Evolutionary conservation across 2,113 vertebrate species (phyloP).

Genomic region (Rana temporaria): DNA sequence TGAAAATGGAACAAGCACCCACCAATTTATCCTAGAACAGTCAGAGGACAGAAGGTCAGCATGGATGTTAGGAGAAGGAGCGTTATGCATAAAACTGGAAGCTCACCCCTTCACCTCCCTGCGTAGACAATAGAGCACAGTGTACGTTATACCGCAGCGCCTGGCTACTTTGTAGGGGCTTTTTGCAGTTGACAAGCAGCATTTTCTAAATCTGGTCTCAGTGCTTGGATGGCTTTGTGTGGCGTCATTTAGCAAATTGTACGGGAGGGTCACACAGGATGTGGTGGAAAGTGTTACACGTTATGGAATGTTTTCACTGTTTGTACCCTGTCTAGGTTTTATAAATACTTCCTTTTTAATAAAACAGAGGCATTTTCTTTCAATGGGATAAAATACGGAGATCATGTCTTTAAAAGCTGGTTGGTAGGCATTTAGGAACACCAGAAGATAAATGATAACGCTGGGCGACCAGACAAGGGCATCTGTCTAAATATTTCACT

Average conservation of each 20-base stretch:
- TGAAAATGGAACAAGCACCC: conserved; percentile 21
- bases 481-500: conserved; percentile 30
- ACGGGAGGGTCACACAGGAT: conserved; percentile 64
- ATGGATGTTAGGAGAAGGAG: conserved; percentile 65
- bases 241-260: conserved; percentile 67
- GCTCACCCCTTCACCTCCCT: conserved; percentile 70
- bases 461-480: conserved; percentile 8
- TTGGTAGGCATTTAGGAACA: conserved; percentile 5
- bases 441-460: conserved; percentile 41
- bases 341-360: conserved; percentile 61
- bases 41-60: conserved; percentile 67
- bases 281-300: conserved; percentile 60
- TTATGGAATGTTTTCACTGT: conserved; percentile 65
- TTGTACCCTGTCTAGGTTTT: conserved; percentile 62
- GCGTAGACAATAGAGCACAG: conserved; percentile 68
- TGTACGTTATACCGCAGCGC: conserved; percentile 67
- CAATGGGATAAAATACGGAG: conserved; percentile 65
- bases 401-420: conserved; percentile 63
- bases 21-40: conserved; percentile 53
- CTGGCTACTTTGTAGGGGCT: conserved; percentile 61
- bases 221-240: conserved; percentile 64
- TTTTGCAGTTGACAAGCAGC: conserved; percentile 67
- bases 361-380: conserved; percentile 55
- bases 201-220: conserved; percentile 61
- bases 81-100: conserved; percentile 69